Evolutionary conservation across 1,140 invertebrate genomes (phyloP).

Genomic region (Tetramorium alpestre): DNA sequence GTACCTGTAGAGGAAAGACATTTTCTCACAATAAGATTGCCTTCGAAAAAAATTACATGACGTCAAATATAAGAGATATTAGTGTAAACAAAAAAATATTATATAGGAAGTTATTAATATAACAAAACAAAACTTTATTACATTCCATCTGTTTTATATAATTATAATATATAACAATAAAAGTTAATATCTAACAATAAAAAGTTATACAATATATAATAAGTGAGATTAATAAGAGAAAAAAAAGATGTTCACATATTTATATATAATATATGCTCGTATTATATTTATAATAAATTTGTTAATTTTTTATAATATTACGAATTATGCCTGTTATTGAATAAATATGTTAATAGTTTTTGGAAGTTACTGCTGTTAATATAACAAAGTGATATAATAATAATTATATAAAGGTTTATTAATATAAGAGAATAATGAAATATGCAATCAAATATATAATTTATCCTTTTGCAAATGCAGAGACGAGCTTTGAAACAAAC

Average conservation of each 20-base stretch:
- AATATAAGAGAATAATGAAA: not conserved
- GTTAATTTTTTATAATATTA: not conserved
- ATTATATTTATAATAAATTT: constrained; percentile 3
- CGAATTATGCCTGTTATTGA: not conserved
- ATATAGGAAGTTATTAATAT: not conserved
- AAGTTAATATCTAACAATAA: not conserved
- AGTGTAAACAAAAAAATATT: not conserved
- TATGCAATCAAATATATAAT: not conserved
- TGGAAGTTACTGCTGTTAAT: not conserved
- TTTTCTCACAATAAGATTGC: not conserved
- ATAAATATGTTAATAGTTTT: not conserved
- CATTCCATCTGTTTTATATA: not conserved
- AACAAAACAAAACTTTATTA: not conserved
- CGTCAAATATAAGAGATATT: not conserved
- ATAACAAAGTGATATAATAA: not conserved
- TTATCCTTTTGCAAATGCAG: not conserved
- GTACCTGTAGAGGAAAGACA: not conserved
- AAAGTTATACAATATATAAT: not conserved
- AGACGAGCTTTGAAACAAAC: not conserved
- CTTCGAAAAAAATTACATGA: not conserved
- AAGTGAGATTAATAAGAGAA: not conserved
- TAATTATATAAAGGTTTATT: not conserved
- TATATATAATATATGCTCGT: not conserved
- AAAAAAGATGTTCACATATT: not conserved
- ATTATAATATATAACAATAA: not conserved